phyloP scores from a whole-genome alignment of 2,113 vertebrate species.

The Colinus virginianus region DNA sequence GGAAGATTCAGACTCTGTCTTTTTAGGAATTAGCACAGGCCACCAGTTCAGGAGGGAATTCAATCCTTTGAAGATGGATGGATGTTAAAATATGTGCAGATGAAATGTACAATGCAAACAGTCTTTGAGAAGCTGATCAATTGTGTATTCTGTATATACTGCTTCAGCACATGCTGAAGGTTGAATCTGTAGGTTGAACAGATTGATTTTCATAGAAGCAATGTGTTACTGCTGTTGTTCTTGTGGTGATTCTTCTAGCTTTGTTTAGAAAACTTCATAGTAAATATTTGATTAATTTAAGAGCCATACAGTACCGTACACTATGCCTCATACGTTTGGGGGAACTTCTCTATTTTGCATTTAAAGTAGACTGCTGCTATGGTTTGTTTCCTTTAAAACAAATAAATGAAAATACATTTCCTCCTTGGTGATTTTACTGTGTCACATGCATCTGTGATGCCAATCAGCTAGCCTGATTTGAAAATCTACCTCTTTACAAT shows the following conservation, averaged over 20 bases:
- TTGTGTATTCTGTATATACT: neutral
- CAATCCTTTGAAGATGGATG: neutral
- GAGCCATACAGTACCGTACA: neutral
- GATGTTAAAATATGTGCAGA: neutral
- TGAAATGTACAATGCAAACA: neutral
- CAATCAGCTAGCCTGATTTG: neutral
- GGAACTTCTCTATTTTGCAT: neutral
- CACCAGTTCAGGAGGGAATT: neutral
- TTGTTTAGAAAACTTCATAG: neutral
- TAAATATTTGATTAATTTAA: neutral
- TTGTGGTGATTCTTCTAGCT: neutral
- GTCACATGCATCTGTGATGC: too few species aligned
- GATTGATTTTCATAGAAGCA: neutral
- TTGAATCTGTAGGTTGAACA: neutral
- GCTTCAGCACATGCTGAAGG: neutral
- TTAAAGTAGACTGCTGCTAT: neutral
- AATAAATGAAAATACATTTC: neutral
- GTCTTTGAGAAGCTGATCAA: neutral
- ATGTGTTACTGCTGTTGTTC: neutral
- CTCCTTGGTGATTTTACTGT: neutral
- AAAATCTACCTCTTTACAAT: neutral
- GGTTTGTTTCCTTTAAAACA: neutral
- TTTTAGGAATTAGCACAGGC: neutral
- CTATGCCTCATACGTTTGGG: neutral
- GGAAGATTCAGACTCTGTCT: neutral